Percentiles rank a stretch among this genome's conserved stretches.
phyloP scores from a whole-genome alignment of 2,888 invertebrate genomes.

The Phengaris arion region DNA sequence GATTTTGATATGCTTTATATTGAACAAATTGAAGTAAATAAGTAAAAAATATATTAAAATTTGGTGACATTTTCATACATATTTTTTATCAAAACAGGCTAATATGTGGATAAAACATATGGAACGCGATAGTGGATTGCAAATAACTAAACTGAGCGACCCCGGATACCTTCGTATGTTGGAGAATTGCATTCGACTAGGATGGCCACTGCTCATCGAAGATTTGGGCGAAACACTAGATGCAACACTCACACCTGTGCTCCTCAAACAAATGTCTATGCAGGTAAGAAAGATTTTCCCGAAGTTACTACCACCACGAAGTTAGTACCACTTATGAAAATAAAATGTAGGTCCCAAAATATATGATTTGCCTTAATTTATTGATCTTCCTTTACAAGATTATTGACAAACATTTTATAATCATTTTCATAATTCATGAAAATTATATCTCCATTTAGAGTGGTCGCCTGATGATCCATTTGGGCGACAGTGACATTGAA shows the following conservation, averaged over 20 bases:
- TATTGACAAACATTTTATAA: neutral
- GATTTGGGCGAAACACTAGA: slow-evolving; percentile 93
- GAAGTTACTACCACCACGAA: neutral
- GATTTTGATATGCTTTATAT: too few species aligned
- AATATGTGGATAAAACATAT: slow-evolving; percentile 95
- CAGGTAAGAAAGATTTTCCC: slow-evolving; percentile 69
- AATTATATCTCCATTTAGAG: slow-evolving; percentile 63
- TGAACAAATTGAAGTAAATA: too few species aligned
- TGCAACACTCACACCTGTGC: slow-evolving; percentile 90
- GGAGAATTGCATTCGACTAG: slow-evolving; percentile 90
- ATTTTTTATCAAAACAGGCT: slow-evolving; percentile 74
- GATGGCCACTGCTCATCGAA: slow-evolving; percentile 91
- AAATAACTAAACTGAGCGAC: slow-evolving; percentile 90
- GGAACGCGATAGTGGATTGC: slow-evolving; percentile 87
- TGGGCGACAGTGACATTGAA: slow-evolving; percentile 94
- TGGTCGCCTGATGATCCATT: slow-evolving; percentile 88
- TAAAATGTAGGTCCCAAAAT: neutral
- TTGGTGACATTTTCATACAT: too few species aligned
- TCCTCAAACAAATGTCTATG: slow-evolving; percentile 88
- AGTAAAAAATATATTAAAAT: too few species aligned
- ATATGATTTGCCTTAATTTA: neutral
- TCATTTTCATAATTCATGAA: too few species aligned
- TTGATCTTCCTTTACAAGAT: neutral
- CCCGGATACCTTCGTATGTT: slow-evolving; percentile 85
- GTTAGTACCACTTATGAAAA: neutral